Evolutionary conservation across 2,888 invertebrate genomes (phyloP).

Genomic region (Timema cristinae): DNA sequence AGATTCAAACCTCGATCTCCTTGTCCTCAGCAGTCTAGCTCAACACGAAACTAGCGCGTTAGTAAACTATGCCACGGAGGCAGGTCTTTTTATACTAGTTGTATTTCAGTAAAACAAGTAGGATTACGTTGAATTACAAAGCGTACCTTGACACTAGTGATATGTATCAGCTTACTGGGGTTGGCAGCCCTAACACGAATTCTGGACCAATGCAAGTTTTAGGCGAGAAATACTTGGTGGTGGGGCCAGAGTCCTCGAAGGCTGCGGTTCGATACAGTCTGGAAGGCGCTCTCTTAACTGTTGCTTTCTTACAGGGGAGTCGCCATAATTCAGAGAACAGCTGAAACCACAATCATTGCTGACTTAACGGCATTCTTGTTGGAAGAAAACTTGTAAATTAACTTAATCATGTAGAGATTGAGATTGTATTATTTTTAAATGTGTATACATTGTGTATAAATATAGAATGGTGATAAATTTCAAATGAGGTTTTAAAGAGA

Average conservation of each 20-base stretch:
- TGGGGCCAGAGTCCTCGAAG: slow-evolving; percentile 10
- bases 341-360: slow-evolving; percentile 6
- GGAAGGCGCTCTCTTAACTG: slow-evolving; percentile 68
- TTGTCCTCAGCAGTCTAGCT: too few species aligned
- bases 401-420: too few species aligned
- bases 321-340: slow-evolving; percentile 10
- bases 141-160: slow-evolving; percentile 44
- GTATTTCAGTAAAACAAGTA: too few species aligned
- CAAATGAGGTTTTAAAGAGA: too few species aligned
- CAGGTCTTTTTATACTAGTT: too few species aligned
- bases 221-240: slow-evolving; percentile 35
- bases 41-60: too few species aligned
- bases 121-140: too few species aligned
- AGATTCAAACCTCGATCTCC: too few species aligned
- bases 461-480: too few species aligned
- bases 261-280: slow-evolving; percentile 57
- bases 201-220: slow-evolving; percentile 59
- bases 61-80: too few species aligned
- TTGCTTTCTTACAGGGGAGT: slow-evolving; percentile 43
- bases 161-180: slow-evolving; percentile 57
- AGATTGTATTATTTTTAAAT: too few species aligned
- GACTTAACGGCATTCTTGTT: not conserved
- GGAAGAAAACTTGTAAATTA: not conserved
- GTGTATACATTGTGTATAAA: too few species aligned
- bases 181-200: slow-evolving; percentile 67